phyloP scores from a whole-genome alignment of 2,888 invertebrate species.

The Xanthorhoe designata region DNA sequence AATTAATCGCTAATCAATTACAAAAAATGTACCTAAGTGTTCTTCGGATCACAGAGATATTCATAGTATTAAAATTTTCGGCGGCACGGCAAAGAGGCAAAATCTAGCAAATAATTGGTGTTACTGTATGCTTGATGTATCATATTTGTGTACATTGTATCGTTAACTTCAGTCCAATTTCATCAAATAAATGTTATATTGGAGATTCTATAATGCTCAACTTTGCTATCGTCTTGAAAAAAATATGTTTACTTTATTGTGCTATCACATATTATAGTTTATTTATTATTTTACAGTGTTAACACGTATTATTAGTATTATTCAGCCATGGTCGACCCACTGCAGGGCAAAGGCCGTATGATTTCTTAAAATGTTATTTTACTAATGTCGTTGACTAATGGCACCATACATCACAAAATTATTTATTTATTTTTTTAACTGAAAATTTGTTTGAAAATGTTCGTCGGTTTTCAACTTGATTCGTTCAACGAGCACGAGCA shows the following conservation, averaged over 20 bases:
- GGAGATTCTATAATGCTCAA: background rate
- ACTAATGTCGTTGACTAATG: no score
- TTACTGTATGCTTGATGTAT: slow-evolving; percentile 16
- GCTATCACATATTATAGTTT: background rate
- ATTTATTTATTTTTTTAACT: background rate
- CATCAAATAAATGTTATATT: background rate
- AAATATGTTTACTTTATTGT: background rate
- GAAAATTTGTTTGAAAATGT: background rate
- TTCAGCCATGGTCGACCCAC: no score
- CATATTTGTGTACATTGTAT: slow-evolving; percentile 10
- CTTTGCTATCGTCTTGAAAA: background rate
- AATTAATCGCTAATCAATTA: slow-evolving; percentile 10
- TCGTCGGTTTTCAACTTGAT: no score
- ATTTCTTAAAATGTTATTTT: no score
- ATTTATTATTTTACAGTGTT: no score
- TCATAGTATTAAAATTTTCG: background rate
- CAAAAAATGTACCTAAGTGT: slow-evolving; percentile 8
- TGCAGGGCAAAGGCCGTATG: no score
- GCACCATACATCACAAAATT: background rate
- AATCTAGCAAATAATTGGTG: slow-evolving; percentile 22
- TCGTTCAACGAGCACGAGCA: no score
- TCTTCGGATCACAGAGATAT: slow-evolving; percentile 1
- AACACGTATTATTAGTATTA: no score
- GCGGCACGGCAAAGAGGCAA: slow-evolving; percentile 39
- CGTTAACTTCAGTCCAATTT: background rate